Evolutionary conservation across 1,140 invertebrate species (phyloP).

Genomic region (Drosophila dunni): DNA sequence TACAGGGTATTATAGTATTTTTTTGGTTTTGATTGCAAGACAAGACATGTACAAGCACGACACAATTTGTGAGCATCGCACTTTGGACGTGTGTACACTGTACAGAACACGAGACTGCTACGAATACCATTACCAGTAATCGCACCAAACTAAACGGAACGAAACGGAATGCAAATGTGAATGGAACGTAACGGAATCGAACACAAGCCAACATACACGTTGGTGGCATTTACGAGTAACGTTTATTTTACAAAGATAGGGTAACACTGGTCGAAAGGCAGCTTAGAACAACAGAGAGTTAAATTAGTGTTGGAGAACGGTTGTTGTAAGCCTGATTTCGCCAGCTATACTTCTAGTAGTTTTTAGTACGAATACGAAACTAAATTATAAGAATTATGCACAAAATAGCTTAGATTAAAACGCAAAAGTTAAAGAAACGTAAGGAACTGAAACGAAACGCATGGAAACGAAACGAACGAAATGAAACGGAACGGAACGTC

Average conservation of each 20-base stretch:
- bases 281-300: neutral
- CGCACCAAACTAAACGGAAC: constrained; percentile 31
- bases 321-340: neutral
- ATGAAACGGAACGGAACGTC: constrained; percentile 46
- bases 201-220: constrained; percentile 20
- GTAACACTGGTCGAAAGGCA: neutral
- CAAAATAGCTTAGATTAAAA: constrained; percentile 36
- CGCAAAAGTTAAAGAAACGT: constrained; percentile 20
- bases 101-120: constrained; percentile 36
- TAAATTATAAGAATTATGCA: constrained; percentile 32
- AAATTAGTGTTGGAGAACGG: neutral
- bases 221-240: constrained; percentile 25
- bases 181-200: constrained; percentile 28
- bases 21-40: constrained; percentile 33
- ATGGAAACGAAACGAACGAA: neutral
- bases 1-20: constrained; percentile 13
- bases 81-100: constrained; percentile 25
- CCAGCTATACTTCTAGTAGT: constrained; percentile 6
- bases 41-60: constrained; percentile 30
- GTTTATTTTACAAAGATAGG: constrained; percentile 43
- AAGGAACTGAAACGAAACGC: constrained; percentile 5
- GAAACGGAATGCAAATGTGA: constrained; percentile 26
- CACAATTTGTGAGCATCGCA: constrained; percentile 38
- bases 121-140: constrained; percentile 30
- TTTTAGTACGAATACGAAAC: constrained; percentile 40